Base-by-base conservation (phyloP, 2,113 vertebrate genomes). In the Actinemys pallida region DNA sequence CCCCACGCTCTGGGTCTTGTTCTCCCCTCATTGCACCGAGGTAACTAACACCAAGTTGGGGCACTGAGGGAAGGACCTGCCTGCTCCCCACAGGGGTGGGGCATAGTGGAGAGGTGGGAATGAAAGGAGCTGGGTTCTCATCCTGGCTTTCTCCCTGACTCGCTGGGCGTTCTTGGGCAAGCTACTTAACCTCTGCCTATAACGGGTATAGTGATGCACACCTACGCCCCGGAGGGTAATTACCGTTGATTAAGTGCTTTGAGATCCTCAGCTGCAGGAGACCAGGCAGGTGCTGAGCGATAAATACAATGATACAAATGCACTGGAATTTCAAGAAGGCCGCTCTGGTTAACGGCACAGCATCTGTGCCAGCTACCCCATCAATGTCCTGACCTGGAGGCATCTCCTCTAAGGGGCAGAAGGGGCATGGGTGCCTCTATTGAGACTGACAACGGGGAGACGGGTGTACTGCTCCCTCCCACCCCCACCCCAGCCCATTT, bases 71-170 rank as follows among this genome's bases (percentile, higher is more conserved):
- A 90, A 83, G 57, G 11, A 81, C 24, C 39, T 59, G 49, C 24
- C 80, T 76, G 52, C 42, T 93, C 47, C 27, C 14, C 57, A 9
- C 19, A 1, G 2, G 35, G 1, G 2, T 16, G 7, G 14, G 10
- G 45, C 0, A 0, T 17, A 5, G 11, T 81, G 39, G 79, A 88
- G 35, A 69, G 62, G 56, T 19, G 65, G 45, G 3, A n/a, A 76
- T 39, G n/a, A 80, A 31, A 19, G 27, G 54, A 94, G 57, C 42
- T 92, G 59, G 47, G 19, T 42, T 90, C 56, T 52, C 49, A 80
- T 72, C 14, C n/a, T 88, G 59, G 5, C 31, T 95, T 97, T 94
- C 53, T n/a, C 10, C 35, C 52, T 39, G 2, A 3, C 7, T 3
- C n/a, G 27, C 57, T 59, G 57, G 12, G 11, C 10, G 2, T 29